phyloP scores from a whole-genome alignment of 2,113 vertebrate species.

The Clarias magur region DNA sequence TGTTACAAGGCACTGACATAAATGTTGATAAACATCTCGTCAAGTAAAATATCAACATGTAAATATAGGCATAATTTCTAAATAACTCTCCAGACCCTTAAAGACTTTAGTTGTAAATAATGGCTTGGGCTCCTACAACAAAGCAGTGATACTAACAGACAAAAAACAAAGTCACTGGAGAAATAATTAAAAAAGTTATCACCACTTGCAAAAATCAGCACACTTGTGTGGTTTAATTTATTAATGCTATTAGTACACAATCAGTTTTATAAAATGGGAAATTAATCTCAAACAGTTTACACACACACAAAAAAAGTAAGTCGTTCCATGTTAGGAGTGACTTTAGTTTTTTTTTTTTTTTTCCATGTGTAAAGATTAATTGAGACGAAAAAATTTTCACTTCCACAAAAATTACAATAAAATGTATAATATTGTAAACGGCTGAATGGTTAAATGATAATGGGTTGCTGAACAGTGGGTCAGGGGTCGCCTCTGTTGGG shows the following conservation, averaged over 20 bases:
- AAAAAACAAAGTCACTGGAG: not conserved
- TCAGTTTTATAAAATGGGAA: not conserved
- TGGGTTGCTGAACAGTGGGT: too few relatives aligned
- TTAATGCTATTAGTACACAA: not conserved
- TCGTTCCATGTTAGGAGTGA: not conserved
- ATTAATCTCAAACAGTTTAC: too few relatives aligned
- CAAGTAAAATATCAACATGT: not conserved
- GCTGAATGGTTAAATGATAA: too few relatives aligned
- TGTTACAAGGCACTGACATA: not conserved
- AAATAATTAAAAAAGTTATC: not conserved
- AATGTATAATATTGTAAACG: too few relatives aligned
- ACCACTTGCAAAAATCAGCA: not conserved
- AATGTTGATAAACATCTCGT: not conserved
- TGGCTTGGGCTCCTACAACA: not conserved
- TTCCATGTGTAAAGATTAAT: not conserved
- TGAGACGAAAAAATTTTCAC: not conserved
- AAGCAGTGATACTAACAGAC: not conserved
- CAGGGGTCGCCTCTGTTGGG: too few relatives aligned
- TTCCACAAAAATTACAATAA: too few relatives aligned
- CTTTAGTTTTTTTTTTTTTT: not conserved
- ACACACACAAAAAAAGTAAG: not conserved
- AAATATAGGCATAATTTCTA: not conserved
- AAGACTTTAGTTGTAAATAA: not conserved
- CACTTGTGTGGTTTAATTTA: not conserved
- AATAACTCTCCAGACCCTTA: not conserved